Base-by-base conservation (phyloP, 2,113 vertebrate species). In the Notothenia rossii region DNA sequence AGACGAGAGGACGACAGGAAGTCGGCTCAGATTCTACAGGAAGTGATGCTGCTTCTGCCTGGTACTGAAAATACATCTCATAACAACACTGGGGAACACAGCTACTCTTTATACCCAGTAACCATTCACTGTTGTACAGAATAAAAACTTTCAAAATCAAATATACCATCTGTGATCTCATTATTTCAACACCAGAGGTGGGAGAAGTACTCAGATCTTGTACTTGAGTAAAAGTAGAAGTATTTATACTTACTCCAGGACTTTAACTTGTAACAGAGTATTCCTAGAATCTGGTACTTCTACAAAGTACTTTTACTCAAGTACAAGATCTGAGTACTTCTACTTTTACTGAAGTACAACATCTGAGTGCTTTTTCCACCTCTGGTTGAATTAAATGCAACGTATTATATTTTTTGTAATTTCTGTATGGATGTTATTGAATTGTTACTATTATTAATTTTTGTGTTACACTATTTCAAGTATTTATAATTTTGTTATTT, bases 391-490 rank as follows among this genome's bases (percentile, higher is more conserved):
- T 77, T 29, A 29, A 29, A 75, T 81, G 72, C 84, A 83, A 75
- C 33, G 72, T 88, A 73, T 84, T 91, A 71, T 85, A 75, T 93
- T 82, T 78, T 78, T 78, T 82, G 82, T 68, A 67, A 48, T 79
- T 75, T 88, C 68, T 86, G 59, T 83, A 84, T 85, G 62, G 15
- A 55, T 83, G 79, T 84, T 84, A 81, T 82, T 84, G 76, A 87
- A 79, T 74, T 84, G 3, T 29, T 29, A 29, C 3, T 29, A 29
- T 80, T 69, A 77, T 80, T 74, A 73, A 72, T 81, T 62, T 77
- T 43, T 64, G 29, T 29, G 29, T 29, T 29, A 29, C 29, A 29
- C 29, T 29, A 29, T 29, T 29, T 29, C 29, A 29, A 29, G 3
- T 29, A 29, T 29, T 29, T 29, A 29, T 29, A 29, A 29, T 29